These are phyloP conservation scores for Eciton burchellii DNA, from an alignment of 1,140 invertebrate species.

Conservation along the genomic window DNA sequence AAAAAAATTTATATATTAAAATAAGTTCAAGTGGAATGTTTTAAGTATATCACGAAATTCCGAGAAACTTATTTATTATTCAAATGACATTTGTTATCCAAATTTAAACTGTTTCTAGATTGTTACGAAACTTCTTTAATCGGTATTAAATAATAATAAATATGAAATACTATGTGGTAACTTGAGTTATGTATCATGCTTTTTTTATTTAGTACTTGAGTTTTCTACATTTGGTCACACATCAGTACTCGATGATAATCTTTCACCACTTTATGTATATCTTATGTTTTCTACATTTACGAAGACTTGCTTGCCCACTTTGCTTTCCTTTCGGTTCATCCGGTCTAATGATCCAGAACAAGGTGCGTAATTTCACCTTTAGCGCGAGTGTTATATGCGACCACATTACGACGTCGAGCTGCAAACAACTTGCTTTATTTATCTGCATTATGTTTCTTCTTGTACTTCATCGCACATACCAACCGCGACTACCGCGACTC, in stretches of 20 bases:
- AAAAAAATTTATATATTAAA: neutral
- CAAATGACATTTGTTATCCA: too few species aligned
- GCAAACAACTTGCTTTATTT: slow-evolving; percentile 69
- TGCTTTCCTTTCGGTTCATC: slow-evolving; percentile 13
- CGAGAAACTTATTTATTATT: too few species aligned
- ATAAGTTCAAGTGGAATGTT: too few species aligned
- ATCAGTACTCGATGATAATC: neutral
- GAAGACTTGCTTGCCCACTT: slow-evolving; percentile 1
- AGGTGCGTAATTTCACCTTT: slow-evolving; percentile 42
- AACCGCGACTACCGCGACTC: slow-evolving; percentile 57
- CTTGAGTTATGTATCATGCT: too few species aligned
- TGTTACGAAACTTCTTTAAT: too few species aligned
- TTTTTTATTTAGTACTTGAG: too few species aligned
- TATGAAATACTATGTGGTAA: too few species aligned
- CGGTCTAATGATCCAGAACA: slow-evolving; percentile 35
- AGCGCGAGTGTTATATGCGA: slow-evolving; percentile 33
- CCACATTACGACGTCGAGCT: slow-evolving; percentile 59
- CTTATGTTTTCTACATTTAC: neutral
- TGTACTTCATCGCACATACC: slow-evolving; percentile 57
- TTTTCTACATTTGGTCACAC: too few species aligned
- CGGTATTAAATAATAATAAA: too few species aligned
- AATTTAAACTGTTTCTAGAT: too few species aligned
- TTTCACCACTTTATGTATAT: neutral
- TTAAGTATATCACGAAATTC: too few species aligned
- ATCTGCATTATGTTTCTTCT: slow-evolving; percentile 61